Conservation (phyloP, 53 echinoderm and acorn worm genomes). For the Echinarachnius parma region DNA sequence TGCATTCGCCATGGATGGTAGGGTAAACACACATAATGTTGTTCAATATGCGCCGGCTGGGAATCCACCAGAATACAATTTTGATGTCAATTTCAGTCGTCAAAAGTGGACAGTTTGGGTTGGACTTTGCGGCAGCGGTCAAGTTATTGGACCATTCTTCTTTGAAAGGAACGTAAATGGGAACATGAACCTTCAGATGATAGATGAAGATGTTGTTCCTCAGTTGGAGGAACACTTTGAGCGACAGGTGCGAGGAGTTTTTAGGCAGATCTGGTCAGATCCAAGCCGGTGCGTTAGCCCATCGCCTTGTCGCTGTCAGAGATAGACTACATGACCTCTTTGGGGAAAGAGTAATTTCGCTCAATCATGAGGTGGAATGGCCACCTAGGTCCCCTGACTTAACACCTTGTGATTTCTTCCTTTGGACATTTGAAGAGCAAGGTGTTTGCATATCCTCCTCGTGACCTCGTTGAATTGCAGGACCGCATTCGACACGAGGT, state of each 20-base stretch:
- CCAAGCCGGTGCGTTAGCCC: constrained; percentile 15
- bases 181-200: constrained; percentile 11
- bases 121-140: constrained; percentile 30
- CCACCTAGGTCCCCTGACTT: constrained; percentile 39
- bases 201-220: constrained; percentile 19
- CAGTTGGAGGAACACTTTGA: constrained; percentile 33
- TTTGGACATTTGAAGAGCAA: background rate
- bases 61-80: constrained; percentile 6
- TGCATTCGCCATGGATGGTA: too few species aligned
- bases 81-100: background rate
- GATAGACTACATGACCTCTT: constrained; percentile 9
- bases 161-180: constrained; percentile 25
- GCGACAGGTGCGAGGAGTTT: constrained; percentile 16
- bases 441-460: constrained; percentile 23
- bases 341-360: background rate
- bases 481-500: constrained; percentile 2
- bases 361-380: constrained; percentile 24
- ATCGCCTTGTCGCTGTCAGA: background rate
- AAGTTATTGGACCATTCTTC: constrained; percentile 40
- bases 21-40: too few species aligned
- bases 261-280: constrained; percentile 26
- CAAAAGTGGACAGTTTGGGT: constrained; percentile 14
- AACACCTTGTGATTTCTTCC: constrained; percentile 44
- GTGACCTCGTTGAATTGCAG: constrained; percentile 17
- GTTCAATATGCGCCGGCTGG: too few species aligned